Conservation (phyloP, 2,113 vertebrate genomes). For the Thalassarche chlororhynchos region DNA sequence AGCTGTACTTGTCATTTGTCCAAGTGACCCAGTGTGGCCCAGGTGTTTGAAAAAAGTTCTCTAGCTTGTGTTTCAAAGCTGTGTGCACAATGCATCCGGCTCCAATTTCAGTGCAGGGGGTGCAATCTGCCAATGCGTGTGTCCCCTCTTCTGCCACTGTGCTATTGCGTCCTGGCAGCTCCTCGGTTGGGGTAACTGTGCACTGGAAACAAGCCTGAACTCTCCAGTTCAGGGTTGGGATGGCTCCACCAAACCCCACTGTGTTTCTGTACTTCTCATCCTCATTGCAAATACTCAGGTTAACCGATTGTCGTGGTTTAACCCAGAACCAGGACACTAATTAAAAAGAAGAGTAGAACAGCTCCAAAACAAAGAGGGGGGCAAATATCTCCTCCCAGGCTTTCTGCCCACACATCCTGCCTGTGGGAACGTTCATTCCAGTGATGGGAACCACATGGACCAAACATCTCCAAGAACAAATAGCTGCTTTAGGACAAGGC, state of each 20-base stretch:
- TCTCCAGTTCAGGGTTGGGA: neutral
- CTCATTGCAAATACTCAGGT: neutral
- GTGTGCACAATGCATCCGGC: fast-evolving
- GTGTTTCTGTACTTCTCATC: neutral
- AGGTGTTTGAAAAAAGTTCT: neutral
- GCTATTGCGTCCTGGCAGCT: neutral
- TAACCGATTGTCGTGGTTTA: neutral
- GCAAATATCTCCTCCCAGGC: neutral
- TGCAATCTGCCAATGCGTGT: fast-evolving
- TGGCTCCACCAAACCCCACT: neutral
- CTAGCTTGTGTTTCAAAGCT: neutral
- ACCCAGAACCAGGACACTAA: too few species aligned
- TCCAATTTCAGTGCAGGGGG: fast-evolving
- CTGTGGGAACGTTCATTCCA: neutral
- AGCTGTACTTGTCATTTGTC: neutral
- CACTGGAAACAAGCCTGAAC: neutral
- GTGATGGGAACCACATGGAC: neutral
- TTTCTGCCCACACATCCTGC: neutral
- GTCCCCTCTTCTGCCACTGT: neutral
- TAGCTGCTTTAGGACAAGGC: neutral
- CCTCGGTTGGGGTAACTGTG: neutral
- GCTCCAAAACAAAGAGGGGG: neutral
- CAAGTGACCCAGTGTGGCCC: fast-evolving
- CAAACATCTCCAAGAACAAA: neutral
- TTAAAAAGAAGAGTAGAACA: neutral